Percentiles rank a stretch among this genome's conserved stretches.
phyloP scores from a whole-genome alignment of 2,797 vertebrate species.

The Holocentrus rufus region DNA sequence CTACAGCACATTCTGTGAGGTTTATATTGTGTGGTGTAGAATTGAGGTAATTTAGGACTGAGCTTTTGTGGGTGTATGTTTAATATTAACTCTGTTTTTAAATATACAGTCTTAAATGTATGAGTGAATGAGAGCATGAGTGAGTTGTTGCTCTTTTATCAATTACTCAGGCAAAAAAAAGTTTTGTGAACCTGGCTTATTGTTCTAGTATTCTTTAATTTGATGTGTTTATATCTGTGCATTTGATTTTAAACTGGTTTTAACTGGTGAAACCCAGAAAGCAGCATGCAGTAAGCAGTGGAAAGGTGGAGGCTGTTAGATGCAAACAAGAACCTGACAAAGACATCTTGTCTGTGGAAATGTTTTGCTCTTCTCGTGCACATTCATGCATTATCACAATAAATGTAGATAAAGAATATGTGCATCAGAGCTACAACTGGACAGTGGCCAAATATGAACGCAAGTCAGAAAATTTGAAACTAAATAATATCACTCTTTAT shows the following conservation, averaged over 20 bases:
- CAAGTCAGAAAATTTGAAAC: background rate
- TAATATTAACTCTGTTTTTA: background rate
- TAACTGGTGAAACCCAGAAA: background rate
- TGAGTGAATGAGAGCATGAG: background rate
- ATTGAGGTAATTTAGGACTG: background rate
- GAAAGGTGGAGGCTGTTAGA: slow-evolving; percentile 3
- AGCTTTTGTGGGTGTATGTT: background rate
- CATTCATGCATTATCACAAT: slow-evolving; percentile 33
- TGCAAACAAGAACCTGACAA: slow-evolving; percentile 1
- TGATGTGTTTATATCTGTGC: background rate
- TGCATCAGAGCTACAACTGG: slow-evolving; percentile 39
- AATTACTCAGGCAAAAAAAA: background rate
- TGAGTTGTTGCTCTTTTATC: background rate
- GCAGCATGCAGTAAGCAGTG: no score
- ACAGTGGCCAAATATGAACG: slow-evolving; percentile 23
- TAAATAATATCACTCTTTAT: slow-evolving; percentile 29
- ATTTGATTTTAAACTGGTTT: background rate
- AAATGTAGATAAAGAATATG: slow-evolving; percentile 45
- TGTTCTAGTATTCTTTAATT: slow-evolving; percentile 3
- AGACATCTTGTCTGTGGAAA: background rate
- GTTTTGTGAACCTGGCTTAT: background rate
- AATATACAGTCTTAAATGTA: background rate
- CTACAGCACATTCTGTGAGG: background rate
- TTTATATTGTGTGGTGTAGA: background rate
- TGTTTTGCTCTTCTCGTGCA: slow-evolving; percentile 26